A percentile compares a stretch with the other conserved stretches of the same genome.
Conservation (phyloP, 2,797 vertebrate species). For the Zenarchopterus dispar region DNA sequence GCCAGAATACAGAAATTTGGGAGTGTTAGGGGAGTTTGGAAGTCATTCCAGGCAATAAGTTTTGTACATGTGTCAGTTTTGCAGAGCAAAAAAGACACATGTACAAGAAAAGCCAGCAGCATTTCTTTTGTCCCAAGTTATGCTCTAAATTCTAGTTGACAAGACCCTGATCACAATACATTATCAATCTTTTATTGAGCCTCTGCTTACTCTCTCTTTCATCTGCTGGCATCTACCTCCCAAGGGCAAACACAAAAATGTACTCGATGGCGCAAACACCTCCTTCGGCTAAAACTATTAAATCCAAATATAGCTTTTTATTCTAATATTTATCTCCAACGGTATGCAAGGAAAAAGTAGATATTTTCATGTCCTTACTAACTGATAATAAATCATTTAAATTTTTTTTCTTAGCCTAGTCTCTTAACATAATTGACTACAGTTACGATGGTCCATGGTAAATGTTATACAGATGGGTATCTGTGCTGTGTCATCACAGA, state of each 20-base stretch:
- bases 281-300: not conserved
- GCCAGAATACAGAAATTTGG: not conserved
- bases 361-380: conserved; percentile 1
- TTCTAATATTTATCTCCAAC: not conserved
- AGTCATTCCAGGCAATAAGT: no score
- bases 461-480: no score
- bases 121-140: conserved; percentile 5
- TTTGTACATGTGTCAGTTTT: no score
- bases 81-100: not conserved
- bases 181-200: conserved; percentile 16
- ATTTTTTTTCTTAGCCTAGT: not conserved
- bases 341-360: not conserved
- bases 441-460: no score
- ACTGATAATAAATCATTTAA: not conserved
- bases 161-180: conserved; percentile 2
- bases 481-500: no score
- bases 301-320: not conserved
- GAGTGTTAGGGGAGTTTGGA: not conserved
- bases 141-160: conserved; percentile 1
- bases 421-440: no score
- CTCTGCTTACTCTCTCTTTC: conserved; percentile 15
- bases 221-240: conserved; percentile 16
- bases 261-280: not conserved
- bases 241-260: conserved; percentile 27
- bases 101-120: not conserved